A percentile compares a stretch with the other conserved stretches of the same genome.
Evolutionary conservation across 2,113 vertebrate genomes (phyloP).

Genomic region (Poecile atricapillus): DNA sequence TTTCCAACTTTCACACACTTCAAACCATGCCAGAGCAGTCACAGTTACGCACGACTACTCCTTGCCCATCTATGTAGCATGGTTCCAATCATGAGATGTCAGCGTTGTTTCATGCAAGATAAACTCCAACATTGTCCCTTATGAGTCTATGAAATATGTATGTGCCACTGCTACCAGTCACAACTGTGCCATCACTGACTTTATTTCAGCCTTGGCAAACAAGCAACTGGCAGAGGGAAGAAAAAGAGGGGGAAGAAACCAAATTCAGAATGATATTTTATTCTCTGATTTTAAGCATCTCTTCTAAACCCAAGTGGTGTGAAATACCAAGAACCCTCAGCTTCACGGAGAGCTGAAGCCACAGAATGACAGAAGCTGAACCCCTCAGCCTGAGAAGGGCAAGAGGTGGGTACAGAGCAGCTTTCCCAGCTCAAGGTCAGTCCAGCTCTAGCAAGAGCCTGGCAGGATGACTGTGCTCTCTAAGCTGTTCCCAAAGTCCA

Average conservation of each 20-base stretch:
- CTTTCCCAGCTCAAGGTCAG: not conserved
- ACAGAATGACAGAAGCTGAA: not conserved
- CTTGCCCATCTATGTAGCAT: not conserved
- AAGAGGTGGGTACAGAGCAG: not conserved
- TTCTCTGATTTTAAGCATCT: not conserved
- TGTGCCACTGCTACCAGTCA: not conserved
- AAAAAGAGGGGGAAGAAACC: not conserved
- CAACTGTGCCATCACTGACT: not conserved
- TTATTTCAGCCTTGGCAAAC: not conserved
- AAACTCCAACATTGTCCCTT: not conserved
- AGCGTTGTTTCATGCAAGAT: not conserved
- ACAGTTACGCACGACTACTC: not conserved
- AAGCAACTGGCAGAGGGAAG: not conserved
- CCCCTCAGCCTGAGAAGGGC: not conserved
- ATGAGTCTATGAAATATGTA: not conserved
- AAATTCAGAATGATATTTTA: not conserved
- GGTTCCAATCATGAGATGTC: not conserved
- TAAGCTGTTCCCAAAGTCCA: not conserved
- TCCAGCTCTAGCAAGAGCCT: not conserved
- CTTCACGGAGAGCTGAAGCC: not conserved
- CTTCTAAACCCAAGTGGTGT: not conserved
- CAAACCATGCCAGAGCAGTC: not conserved
- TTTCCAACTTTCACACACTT: not conserved
- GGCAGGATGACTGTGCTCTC: not conserved
- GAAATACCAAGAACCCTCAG: not conserved